Base-by-base conservation (phyloP, 2,888 invertebrate genomes). In the Hyposoter didymator region DNA sequence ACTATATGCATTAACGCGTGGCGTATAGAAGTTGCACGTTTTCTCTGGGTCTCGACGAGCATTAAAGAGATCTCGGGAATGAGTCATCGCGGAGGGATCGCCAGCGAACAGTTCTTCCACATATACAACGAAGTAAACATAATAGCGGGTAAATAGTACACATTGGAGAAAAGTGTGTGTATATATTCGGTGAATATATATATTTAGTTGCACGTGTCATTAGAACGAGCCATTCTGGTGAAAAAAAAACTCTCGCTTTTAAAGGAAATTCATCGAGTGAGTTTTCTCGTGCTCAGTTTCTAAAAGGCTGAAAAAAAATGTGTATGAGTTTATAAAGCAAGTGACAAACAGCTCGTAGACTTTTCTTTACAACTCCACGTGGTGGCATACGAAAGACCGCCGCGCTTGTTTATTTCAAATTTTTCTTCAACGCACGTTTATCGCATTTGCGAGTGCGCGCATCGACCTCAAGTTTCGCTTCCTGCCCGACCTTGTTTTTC, bases 401-500 rank as follows among this genome's bases (percentile, higher is more conserved):
- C 47, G 79, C 75, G 64, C 28, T 43, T 35, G 55, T 74, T 35
- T 47, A n/a, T 43, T 35, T 72, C 28, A 35, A 35, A 17, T 59
- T 66, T 47, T 70, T 70, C 28, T 76, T 64, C 0, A 28, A 3
- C 32, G 7, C 12, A 47, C 62, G 62, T 28, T 32, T 52, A 32
- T 79, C 35, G 17, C 45, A 14, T 66, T 72, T 64, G 28, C 28
- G 52, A 22, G 35, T 64, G 7, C 67, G 55, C 8, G 7, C 76
- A 28, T 39, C 59, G 8, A 32, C 47, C 52, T 78, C 28, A 12
- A 70, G 72, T 85, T 85, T 85, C 85, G 80, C 85, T 85, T 85
- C 85, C 82, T 82, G 84, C 70, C 78, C 78, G 84, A 78, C 73
- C 83, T 82, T 83, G 80, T 85, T 80, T 70, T 64, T 67, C 69